Evolutionary conservation across 2,113 vertebrate genomes (phyloP).

Genomic region (Anarhynchus alexandrinus): DNA sequence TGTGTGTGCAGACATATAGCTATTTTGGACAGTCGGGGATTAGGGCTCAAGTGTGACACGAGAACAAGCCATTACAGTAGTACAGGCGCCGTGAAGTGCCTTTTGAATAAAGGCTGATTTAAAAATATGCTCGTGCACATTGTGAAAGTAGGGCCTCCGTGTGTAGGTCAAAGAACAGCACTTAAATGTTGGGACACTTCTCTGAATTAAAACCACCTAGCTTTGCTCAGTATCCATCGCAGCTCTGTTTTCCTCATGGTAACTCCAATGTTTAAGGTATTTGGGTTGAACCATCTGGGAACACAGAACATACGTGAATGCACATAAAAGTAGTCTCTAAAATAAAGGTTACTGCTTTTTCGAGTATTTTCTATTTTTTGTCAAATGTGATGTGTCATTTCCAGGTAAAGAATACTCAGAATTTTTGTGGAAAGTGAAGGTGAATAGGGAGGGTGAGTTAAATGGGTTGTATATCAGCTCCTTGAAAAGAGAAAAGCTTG

Average conservation of each 20-base stretch:
- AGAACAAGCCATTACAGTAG: background rate
- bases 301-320: background rate
- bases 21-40: background rate
- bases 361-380: background rate
- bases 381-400: conserved; percentile 1
- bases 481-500: background rate
- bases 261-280: background rate
- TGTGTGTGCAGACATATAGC: background rate
- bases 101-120: background rate
- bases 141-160: background rate
- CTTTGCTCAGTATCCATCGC: background rate
- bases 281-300: conserved; percentile 15
- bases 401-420: background rate
- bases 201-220: conserved; percentile 33
- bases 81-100: background rate
- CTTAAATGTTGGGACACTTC: conserved; percentile 38
- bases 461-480: background rate
- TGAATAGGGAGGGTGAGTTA: background rate
- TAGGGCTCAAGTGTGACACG: background rate
- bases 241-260: background rate
- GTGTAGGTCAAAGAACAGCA: conserved; percentile 16
- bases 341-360: conserved; percentile 46
- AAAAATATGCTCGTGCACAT: conserved; percentile 54
- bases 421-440: background rate
- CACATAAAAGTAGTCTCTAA: conserved; percentile 24